Evolutionary conservation across 2,888 invertebrate genomes (phyloP).

Genomic region (Teinopalpus imperialis): DNA sequence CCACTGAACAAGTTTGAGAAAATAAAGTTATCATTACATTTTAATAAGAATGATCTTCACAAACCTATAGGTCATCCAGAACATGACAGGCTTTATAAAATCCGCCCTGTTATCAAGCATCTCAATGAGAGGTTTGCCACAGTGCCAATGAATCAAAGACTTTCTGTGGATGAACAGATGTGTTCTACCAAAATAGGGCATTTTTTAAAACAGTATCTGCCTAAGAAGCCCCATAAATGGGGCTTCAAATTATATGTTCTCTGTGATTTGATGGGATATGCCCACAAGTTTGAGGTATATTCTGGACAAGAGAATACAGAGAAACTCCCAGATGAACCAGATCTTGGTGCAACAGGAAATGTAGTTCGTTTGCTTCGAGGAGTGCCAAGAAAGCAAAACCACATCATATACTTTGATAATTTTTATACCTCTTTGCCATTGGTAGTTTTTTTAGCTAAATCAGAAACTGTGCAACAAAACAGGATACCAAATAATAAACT

Average conservation of each 20-base stretch:
- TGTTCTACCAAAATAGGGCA: no score
- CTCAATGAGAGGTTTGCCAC: no score
- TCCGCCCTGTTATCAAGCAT: no score
- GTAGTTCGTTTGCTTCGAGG: slow-evolving; percentile 37
- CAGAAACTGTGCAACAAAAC: slow-evolving; percentile 42
- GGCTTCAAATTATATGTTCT: no score
- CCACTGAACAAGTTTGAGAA: slow-evolving; percentile 39
- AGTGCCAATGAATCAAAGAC: no score
- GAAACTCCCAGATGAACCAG: background rate
- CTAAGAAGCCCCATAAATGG: no score
- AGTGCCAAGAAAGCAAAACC: slow-evolving; percentile 39
- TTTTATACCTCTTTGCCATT: slow-evolving; percentile 20
- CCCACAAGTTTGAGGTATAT: slow-evolving; percentile 11
- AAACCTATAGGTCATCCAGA: no score
- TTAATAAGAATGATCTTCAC: slow-evolving; percentile 29
- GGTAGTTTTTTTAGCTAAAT: slow-evolving; percentile 38
- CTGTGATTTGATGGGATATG: no score
- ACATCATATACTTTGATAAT: slow-evolving; percentile 28
- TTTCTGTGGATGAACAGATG: no score
- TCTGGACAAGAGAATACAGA: background rate
- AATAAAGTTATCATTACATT: slow-evolving; percentile 33
- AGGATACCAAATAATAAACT: slow-evolving; percentile 31
- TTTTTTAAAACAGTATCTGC: no score
- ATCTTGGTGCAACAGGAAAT: slow-evolving; percentile 18
- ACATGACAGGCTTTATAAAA: no score